Percentiles rank a stretch among this genome's conserved stretches.
Evolutionary conservation across 2,113 vertebrate species (phyloP).

Genomic region (Callionymus lyra): DNA sequence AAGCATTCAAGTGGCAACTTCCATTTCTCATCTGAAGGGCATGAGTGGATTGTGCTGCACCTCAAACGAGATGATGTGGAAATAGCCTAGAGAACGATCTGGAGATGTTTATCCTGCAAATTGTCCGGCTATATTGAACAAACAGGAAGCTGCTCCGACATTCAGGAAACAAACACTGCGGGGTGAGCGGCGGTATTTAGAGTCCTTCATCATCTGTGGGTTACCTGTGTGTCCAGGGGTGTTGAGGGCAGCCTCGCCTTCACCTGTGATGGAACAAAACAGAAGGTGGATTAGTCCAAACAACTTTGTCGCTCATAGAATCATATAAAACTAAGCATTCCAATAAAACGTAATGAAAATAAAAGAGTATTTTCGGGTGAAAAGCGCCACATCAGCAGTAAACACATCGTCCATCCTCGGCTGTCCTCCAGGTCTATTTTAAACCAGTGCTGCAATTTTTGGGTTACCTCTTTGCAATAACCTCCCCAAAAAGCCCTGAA

Average conservation of each 20-base stretch:
- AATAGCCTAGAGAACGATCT: no score
- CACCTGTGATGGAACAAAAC: conserved; percentile 39
- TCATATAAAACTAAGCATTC: no score
- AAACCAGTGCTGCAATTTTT: conserved; percentile 20
- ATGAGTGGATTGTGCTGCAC: no score
- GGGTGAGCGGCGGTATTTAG: no score
- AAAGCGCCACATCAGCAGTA: conserved; percentile 8
- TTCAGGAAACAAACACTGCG: conserved; percentile 1
- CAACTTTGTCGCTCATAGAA: no score
- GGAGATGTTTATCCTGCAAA: no score
- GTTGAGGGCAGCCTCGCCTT: conserved; percentile 42
- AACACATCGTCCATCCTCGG: conserved; percentile 9
- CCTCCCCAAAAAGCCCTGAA: conserved; percentile 30
- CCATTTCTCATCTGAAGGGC: no score
- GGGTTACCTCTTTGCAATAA: conserved; percentile 17
- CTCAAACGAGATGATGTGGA: no score
- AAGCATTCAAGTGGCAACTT: no score
- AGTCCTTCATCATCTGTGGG: background rate
- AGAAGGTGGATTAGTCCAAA: no score
- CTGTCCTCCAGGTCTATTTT: conserved; percentile 14
- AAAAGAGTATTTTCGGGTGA: conserved; percentile 13
- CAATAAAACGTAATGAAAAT: no score
- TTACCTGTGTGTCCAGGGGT: conserved; percentile 46
- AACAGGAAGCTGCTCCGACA: conserved; percentile 7
- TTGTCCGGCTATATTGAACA: no score